Evolutionary conservation across 2,113 vertebrate species (phyloP).

Genomic region (Malurus elegans): DNA sequence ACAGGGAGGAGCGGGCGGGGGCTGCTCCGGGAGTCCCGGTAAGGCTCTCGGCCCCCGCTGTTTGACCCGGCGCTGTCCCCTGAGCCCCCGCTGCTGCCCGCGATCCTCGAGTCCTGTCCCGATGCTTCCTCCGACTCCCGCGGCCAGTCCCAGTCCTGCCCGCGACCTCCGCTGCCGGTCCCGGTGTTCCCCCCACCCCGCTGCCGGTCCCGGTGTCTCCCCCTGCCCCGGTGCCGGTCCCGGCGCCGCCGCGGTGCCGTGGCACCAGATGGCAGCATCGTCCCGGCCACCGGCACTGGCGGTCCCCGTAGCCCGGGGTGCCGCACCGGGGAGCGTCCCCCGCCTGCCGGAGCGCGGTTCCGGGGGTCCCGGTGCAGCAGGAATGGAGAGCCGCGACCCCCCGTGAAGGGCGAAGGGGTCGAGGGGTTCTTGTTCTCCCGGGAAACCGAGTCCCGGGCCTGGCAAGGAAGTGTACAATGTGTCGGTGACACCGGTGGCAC

Average conservation of each 20-base stretch:
- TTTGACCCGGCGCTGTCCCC: background rate
- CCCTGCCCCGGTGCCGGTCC: background rate
- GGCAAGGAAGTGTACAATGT: fast-evolving
- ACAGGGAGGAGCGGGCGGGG: background rate
- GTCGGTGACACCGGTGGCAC: background rate
- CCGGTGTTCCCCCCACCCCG: background rate
- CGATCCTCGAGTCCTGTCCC: background rate
- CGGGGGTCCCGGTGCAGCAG: background rate
- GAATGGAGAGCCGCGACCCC: background rate
- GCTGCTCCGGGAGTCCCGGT: background rate
- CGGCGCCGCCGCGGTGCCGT: background rate
- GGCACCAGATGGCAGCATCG: conserved; percentile 61
- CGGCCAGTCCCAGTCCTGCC: no score
- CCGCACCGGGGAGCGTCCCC: background rate
- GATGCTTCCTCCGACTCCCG: no score
- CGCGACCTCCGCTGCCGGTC: background rate
- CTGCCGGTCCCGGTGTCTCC: no score
- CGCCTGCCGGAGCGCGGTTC: background rate
- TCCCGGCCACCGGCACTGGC: background rate
- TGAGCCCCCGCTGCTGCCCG: no score
- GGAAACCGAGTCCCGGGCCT: background rate
- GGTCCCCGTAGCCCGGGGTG: no score
- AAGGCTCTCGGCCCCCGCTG: background rate
- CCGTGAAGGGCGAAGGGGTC: fast-evolving
- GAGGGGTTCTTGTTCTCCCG: background rate